Base-by-base conservation (phyloP, 2,797 vertebrate species). In the Pipistrellus pygmaeus region DNA sequence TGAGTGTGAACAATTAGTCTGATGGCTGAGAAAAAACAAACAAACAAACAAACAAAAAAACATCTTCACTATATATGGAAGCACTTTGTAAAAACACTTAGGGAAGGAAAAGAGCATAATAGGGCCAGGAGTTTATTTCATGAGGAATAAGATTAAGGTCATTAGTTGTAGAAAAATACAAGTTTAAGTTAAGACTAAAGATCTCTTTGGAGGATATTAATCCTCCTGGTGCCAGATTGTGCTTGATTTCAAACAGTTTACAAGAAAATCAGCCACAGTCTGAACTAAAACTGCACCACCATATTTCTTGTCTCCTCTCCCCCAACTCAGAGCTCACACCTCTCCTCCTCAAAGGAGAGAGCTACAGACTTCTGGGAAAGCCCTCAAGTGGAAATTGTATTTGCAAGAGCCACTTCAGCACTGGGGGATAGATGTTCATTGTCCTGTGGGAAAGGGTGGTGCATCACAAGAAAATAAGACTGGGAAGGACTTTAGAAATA, bases 141-240 rank as follows among this genome's bases (percentile, higher is more conserved):
- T 51, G 13, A 68, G 35, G 48, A 84, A 51, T 62, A 85, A 82
- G 8, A 4, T 88, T 17, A 90, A 93, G n/a, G 35, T 71, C 48
- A 72, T 66, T 38, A 72, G 35, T 25, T 51, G 51, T 5, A 78
- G 44, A 85, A 88, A 84, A 94, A 57, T 13, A 60, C 0, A 87
- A 80, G 48, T 35, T 77, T 85, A 86, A 88, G 25, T 60, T 85
- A 87, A 91, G 66, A 32, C 25, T 71, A 81, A 90, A 72, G 35
- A 57, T 68, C 2, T 83, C n/a, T 90, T 88, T 72, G 13, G 32
- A 71, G 21, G 48, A 78, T 83, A 62, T 73, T n/a, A 82, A 85
- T 55, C 4, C 7, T 3, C 8, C 13, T 38, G 20, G 14, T 66
- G 23, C 41, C n/a, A 71, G 80, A 25, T 11, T 44, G 6, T 57